These are phyloP conservation scores for Oscheius myriophilus DNA, from an alignment of 2,888 invertebrate genomes.

Conservation along the genomic window DNA sequence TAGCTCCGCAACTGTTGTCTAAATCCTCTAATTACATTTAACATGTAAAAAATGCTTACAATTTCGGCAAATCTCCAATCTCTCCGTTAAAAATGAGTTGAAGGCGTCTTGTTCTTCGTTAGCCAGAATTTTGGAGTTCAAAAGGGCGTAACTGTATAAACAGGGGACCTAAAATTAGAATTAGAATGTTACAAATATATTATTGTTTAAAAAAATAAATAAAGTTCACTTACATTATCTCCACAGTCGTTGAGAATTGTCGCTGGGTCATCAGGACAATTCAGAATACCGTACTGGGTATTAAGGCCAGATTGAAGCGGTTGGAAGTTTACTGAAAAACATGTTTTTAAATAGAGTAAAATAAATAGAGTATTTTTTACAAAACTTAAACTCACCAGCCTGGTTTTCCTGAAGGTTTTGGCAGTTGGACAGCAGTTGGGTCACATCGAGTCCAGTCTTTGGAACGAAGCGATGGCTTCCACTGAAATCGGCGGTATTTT, in stretches of 20 bases:
- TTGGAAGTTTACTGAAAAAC: conserved; percentile 61
- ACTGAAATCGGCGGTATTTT: conserved; percentile 33
- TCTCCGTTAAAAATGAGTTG: conserved; percentile 55
- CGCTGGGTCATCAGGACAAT: conserved; percentile 68
- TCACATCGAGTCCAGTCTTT: conserved; percentile 61
- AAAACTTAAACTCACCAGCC: conserved; percentile 38
- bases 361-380: too few species aligned
- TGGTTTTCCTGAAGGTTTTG: conserved; percentile 61
- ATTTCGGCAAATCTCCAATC: conserved; percentile 55
- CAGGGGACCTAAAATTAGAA: conserved; percentile 56
- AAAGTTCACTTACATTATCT: conserved; percentile 54
- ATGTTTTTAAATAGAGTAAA: too few species aligned
- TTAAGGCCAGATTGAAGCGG: conserved; percentile 59
- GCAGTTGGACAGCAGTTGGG: conserved; percentile 65
- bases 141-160: conserved; percentile 64
- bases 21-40: conserved; percentile 20
- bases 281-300: conserved; percentile 47
- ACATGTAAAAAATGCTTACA: conserved; percentile 43
- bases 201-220: neutral
- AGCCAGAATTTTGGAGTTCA: conserved; percentile 67
- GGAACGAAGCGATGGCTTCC: conserved; percentile 62
- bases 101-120: conserved; percentile 61
- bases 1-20: conserved; percentile 70
- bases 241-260: conserved; percentile 64
- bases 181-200: neutral